Base-by-base conservation (phyloP, 2,888 invertebrate genomes). In the Lycia hirtaria region DNA sequence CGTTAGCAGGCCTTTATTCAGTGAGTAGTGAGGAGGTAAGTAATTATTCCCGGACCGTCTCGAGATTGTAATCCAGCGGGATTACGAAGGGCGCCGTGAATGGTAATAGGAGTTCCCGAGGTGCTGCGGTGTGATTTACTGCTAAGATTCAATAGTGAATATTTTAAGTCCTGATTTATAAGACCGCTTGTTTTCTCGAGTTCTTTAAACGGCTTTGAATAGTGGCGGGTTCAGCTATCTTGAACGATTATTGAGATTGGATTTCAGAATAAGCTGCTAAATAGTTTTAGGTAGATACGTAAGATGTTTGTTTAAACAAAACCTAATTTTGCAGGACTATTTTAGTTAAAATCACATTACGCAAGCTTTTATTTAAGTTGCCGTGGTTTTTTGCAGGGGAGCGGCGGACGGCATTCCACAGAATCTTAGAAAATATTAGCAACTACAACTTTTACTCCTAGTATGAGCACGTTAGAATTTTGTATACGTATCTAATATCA, bases 141-240 rank as follows among this genome's bases (percentile, higher is more conserved):
- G 87, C 88, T 83, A 85, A 87, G 85, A 88, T 89, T 90, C 88
- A 88, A 91, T 90, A 88, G 81, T 89, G 91, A 92, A 91, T 90
- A 90, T 88, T 90, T 90, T 87, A 91, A 84, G 81, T 80, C 66
- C 76, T 85, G 85, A 89, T 88, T 88, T 88, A 89, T 88, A 80
- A 72, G 72, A 65, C 68, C 60, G 75, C 71, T 75, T 72, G 76
- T 75, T 81, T 72, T 75, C 75, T 72, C 57, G 71, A 76, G 67
- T 76, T 71, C 71, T 76, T 57, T 57, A 52, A 57, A 56, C 14
- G 62, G 50, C 50, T 53, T 66, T 60, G 44, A 52, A 43, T 35
- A 49, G 15, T 20, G 9, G 38, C 15, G 7, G 38, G n/a, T n/a
- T n/a, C n/a, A n/a, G n/a, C n/a, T 17, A 44, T 43, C n/a, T 28